Base-by-base conservation (phyloP, 2,888 invertebrate species). In the Volucella inflata region DNA sequence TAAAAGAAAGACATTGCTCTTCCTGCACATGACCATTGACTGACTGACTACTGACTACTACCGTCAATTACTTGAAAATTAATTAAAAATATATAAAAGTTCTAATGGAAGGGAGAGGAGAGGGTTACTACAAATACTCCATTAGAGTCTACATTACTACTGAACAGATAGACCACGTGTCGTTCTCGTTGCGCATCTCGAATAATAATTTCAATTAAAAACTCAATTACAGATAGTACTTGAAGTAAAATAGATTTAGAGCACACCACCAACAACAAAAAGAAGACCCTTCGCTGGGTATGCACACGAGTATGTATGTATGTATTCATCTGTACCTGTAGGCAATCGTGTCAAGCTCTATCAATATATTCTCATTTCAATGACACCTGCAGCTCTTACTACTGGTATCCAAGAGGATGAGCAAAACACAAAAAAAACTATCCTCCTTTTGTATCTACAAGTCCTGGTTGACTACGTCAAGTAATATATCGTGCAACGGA, bases 181-280 rank as follows among this genome's bases (percentile, higher is more conserved):
- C 21, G 17, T n/a, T 67, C 38, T 3, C 46, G 36, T 48, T 51
- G 51, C 42, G 38, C 72, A 77, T 74, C 85, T 80, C 71, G 83
- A 87, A 88, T 83, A 85, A 87, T 88, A 88, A 88, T 88, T 88
- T 82, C 88, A 88, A 88, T 88, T 88, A 88, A 88, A 88, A 88
- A 88, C 88, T 87, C 88, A 88, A 88, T 88, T 88, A 88, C 77
- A 88, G 87, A 85, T 87, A 87, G 76, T 87, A 87, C 87, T 88
- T 87, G 60, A 84, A 72, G 64, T 68, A 53, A 74, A 85, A 65
- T 64, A 84, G 84, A 84, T 84, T 64, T 87, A 38, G n/a, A 12
- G 16, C n/a, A 68, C 46, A 71, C 36, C 9, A 21, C 51, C 44
- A 62, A 64, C 16, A 60, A 64, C 10, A 57, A 53, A 51, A 38